These are phyloP conservation scores for Agriopis aurantiaria DNA, from an alignment of 2,888 invertebrate genomes.

Conservation along the genomic window DNA sequence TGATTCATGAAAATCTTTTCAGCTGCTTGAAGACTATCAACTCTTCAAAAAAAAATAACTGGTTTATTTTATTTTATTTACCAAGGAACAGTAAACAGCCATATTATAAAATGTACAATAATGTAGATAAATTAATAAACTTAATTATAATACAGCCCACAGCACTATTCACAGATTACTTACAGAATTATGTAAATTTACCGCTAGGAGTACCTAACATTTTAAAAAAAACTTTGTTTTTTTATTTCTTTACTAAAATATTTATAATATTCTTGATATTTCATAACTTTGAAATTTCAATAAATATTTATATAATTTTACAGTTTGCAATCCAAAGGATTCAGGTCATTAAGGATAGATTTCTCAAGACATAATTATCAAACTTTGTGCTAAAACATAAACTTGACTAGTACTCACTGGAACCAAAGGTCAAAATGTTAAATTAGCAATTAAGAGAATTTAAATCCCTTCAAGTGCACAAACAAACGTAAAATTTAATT, in stretches of 20 bases:
- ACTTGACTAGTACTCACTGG: slow-evolving; percentile 5
- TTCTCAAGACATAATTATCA: slow-evolving; percentile 11
- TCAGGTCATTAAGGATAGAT: slow-evolving; percentile 7
- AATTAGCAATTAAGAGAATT: slow-evolving; percentile 20
- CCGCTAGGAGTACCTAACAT: no score
- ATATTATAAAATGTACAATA: no score
- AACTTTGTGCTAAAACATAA: slow-evolving; percentile 22
- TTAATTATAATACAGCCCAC: no score
- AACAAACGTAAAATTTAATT: slow-evolving; percentile 40
- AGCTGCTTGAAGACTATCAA: no score
- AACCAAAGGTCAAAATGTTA: slow-evolving; percentile 22
- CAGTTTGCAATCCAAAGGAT: slow-evolving; percentile 12
- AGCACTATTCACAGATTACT: no score
- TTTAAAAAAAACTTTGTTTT: no score
- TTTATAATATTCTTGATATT: not conserved
- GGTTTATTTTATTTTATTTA: no score
- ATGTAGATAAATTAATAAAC: no score
- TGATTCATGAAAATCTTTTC: no score
- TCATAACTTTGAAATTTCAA: not conserved
- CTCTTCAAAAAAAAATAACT: not conserved
- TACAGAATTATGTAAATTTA: no score
- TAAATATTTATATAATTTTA: slow-evolving; percentile 12
- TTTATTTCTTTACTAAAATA: no score
- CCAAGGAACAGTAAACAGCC: no score
- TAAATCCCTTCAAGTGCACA: slow-evolving; percentile 28